Conservation (phyloP, 2,888 invertebrate species). For the Glyphotaelius pellucidus region DNA sequence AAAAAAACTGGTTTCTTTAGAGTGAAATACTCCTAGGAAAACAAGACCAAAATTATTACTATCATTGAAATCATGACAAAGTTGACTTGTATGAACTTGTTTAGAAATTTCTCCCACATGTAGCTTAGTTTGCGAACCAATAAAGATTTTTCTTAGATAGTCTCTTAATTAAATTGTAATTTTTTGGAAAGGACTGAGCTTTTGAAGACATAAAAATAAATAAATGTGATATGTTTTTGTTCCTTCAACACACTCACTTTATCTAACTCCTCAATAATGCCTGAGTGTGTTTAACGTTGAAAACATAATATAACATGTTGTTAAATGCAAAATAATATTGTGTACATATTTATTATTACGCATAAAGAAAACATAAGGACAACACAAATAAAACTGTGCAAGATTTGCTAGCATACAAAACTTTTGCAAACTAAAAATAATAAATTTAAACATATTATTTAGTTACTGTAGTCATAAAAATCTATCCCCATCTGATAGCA, state of each 20-base stretch:
- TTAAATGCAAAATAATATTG: not conserved
- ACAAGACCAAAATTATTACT: not conserved
- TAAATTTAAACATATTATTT: not conserved
- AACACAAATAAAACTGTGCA: not conserved
- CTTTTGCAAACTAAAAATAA: not conserved
- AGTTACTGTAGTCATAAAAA: not conserved
- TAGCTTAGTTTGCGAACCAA: not conserved
- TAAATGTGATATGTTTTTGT: not conserved
- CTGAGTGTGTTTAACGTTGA: not conserved
- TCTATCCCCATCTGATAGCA: not conserved
- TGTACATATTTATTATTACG: not conserved
- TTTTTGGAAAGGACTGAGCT: not conserved
- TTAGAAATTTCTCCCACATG: not conserved
- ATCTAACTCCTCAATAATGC: not conserved
- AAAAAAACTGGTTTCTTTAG: not conserved
- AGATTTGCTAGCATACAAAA: not conserved
- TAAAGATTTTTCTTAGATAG: not conserved
- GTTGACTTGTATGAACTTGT: not conserved
- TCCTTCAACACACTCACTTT: no score
- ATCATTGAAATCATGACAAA: not conserved
- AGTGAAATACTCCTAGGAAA: not conserved
- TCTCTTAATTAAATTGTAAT: not conserved
- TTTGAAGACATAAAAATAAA: not conserved
- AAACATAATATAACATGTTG: not conserved
- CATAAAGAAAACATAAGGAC: not conserved